phyloP scores from a whole-genome alignment of 2,888 invertebrate genomes.

The Thymelicus acteon region DNA sequence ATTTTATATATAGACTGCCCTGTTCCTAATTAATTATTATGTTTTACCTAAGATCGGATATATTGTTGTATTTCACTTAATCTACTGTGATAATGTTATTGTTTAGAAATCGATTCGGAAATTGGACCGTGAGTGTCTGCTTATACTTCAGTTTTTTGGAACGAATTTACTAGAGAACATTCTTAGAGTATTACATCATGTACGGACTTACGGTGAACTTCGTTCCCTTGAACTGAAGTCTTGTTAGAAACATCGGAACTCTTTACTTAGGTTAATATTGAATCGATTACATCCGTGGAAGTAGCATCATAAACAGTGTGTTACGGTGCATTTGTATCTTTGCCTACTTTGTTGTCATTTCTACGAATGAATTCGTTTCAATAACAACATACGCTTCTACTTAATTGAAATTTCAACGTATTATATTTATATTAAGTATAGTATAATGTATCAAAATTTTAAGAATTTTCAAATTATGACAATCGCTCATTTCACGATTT shows the following conservation, averaged over 20 bases:
- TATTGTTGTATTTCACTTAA: constrained; percentile 67
- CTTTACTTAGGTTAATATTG: constrained; percentile 58
- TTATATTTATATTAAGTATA: constrained; percentile 83
- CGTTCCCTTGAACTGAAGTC: constrained; percentile 65
- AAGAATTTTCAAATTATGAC: constrained; percentile 80
- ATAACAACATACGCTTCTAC: constrained; percentile 81
- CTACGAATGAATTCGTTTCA: constrained; percentile 59
- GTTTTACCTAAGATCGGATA: constrained; percentile 59
- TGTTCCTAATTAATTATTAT: constrained; percentile 72
- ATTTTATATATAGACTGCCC: constrained; percentile 74
- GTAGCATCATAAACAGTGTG: constrained; percentile 47
- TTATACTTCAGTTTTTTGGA: constrained; percentile 63
- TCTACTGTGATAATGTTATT: constrained; percentile 63
- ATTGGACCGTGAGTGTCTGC: constrained; percentile 49
- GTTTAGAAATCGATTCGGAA: constrained; percentile 42
- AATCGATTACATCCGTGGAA: constrained; percentile 55
- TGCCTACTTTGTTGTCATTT: constrained; percentile 54
- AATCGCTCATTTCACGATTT: constrained; percentile 63
- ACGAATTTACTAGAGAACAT: constrained; percentile 48
- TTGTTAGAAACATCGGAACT: constrained; percentile 58
- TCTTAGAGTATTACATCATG: constrained; percentile 18
- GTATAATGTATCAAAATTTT: constrained; percentile 75
- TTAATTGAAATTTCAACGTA: constrained; percentile 80
- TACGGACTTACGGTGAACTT: constrained; percentile 44
- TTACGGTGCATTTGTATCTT: constrained; percentile 23